phyloP scores from a whole-genome alignment of 2,888 invertebrate genomes.

The Drosophila planitibia region DNA sequence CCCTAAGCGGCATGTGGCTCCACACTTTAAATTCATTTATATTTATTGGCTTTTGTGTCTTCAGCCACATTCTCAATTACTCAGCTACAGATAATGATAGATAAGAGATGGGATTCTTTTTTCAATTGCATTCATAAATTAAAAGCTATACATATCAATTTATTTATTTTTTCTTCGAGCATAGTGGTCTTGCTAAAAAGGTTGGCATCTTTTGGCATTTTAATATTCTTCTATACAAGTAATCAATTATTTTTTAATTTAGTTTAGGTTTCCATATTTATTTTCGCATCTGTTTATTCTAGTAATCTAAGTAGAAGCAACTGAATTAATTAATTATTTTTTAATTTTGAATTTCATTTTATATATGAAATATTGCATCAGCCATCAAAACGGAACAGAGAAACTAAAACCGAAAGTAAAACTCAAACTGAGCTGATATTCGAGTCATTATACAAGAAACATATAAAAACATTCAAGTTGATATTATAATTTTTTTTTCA shows the following conservation, averaged over 20 bases:
- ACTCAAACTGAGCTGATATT: conserved; percentile 17
- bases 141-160: background rate
- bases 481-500: conserved; percentile 26
- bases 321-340: background rate
- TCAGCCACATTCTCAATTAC: background rate
- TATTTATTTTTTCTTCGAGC: background rate
- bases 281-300: background rate
- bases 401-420: conserved; percentile 23
- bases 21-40: background rate
- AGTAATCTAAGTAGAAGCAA: background rate
- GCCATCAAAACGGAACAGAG: conserved; percentile 12
- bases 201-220: background rate
- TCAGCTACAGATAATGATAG: background rate
- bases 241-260: background rate
- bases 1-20: background rate
- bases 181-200: background rate
- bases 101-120: background rate
- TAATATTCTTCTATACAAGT: background rate
- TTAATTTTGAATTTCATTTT: conserved; percentile 26
- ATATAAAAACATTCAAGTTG: conserved; percentile 22
- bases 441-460: conserved; percentile 12
- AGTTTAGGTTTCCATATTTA: background rate
- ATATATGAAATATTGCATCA: conserved; percentile 62
- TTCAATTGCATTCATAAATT: conserved; percentile 1
- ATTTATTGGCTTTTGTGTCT: background rate